phyloP scores from a whole-genome alignment of 2,797 vertebrate genomes.

The Pseudomugil gertrudae region DNA sequence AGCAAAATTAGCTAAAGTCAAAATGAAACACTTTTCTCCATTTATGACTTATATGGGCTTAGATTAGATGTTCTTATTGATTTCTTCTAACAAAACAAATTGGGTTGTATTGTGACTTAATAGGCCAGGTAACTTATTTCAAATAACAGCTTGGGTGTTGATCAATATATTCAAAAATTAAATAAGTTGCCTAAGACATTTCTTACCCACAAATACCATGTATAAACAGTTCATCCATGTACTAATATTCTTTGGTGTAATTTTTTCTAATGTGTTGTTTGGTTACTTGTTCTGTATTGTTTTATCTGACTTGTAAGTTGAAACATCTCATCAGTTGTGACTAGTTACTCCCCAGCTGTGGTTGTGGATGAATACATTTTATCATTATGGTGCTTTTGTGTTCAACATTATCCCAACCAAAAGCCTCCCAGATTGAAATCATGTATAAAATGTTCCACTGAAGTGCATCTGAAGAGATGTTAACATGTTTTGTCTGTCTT shows the following conservation, averaged over 20 bases:
- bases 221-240: conserved; percentile 3
- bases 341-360: conserved; percentile 3
- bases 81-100: background rate
- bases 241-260: background rate
- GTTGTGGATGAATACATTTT: conserved; percentile 12
- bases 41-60: background rate
- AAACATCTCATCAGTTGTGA: background rate
- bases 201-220: background rate
- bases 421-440: conserved; percentile 23
- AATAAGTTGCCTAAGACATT: background rate
- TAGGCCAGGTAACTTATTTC: background rate
- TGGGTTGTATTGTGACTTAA: background rate
- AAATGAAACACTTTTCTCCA: background rate
- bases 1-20: background rate
- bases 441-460: conserved; percentile 16
- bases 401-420: conserved; percentile 3
- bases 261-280: conserved; percentile 17
- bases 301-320: conserved; percentile 2
- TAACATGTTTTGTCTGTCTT: conserved; percentile 16
- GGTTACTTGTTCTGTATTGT: conserved; percentile 15
- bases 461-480: conserved; percentile 14
- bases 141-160: background rate
- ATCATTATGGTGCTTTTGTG: conserved; percentile 8
- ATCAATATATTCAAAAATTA: background rate
- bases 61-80: no score